Evolutionary conservation across 2,888 invertebrate species (phyloP), one percentile per base, ranked within the genome.

Genomic region (Archaeoteleia sp.): DNA sequence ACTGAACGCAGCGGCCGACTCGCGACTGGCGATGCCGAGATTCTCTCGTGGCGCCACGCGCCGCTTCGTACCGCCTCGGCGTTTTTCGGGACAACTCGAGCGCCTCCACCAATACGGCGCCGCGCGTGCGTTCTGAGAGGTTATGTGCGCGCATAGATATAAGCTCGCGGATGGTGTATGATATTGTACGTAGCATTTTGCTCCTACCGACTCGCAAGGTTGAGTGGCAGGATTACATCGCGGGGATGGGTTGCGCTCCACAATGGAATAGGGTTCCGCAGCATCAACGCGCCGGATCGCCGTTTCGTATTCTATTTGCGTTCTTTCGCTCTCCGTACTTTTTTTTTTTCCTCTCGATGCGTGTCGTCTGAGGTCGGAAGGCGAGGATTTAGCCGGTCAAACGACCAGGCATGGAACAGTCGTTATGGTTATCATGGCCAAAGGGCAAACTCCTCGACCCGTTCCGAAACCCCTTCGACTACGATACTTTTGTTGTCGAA

Each of bases 1-100:
- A 23, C 10, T 27, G 48, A 37, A 77, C 80, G 78, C 82, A 83
- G 77, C 79, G 80, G 78, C 75, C 77, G 79, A 80, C 78, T 77
- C 79, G 78, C 83, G 81, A 84, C 84, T 84, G 83, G 73, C 73
- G 79, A 70, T 71, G 78, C 78, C 62, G 77, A 75, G 74, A 78
- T 78, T 79, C 78, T 70, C 73, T 67, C 67, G 55, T 73, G 74
- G 77, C 78, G 81, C 81, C 83, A 82, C 83, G 82, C 83, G 82
- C 79, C 80, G 75, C 75, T 74, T 81, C 79, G 81, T 74, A 35
- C 20, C 9, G 10, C 5, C 25, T 80, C 83, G 84, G 57, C 29
- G 10, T 6, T 40, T 39, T 34, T 61, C 70, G 70, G 23, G 0
- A 1, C 3, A 8, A 14, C 34, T 49, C 67, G 72, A 17, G 9